Base-by-base conservation (phyloP, 2,797 vertebrate genomes). In the Rachycentron canadum region DNA sequence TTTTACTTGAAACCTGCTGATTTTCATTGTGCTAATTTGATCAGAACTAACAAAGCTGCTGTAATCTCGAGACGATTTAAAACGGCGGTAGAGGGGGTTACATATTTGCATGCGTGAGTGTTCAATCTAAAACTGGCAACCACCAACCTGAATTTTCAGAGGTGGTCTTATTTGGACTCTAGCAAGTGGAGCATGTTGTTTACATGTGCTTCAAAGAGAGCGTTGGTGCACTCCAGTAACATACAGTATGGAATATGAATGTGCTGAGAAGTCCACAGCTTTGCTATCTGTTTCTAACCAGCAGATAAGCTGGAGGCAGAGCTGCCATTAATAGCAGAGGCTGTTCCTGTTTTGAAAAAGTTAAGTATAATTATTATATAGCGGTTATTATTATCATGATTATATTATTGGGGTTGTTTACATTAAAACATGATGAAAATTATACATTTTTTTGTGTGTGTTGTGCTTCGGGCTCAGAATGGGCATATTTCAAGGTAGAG, bases 181-280 rank as follows among this genome's bases (percentile, higher is more conserved):
- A 58, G 68, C 71, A 74, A 86, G 53, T 80, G 65, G 72, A 78
- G 61, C 79, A 82, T 85, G 82, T 79, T 87, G 85, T 87, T 87
- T 84, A 83, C 85, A 88, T 88, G 4, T 67, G 50, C 73, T 83
- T 88, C 79, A 87, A 84, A 84, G 71, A 59, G 50, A 57, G 65
- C 14, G 32, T 52, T 49, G 52, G 25, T 72, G 52, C 76, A 82
- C 36, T 50, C 49, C 57, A 76, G 43, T 55, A 58, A 63, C n/a
- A 50, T 56, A 75, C 49, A 73, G 57, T 75, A 68, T 75, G 41
- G 85, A 83, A 87, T 86, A 86, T 79, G 70, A 83, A 88, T 86
- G 72, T 36, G 26, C 26, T 17, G 36, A 40, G 59, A 63, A 63
- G 73, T 64, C 61, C 49, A 52, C 13, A n/a, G 40, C 50, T 66